Evolutionary conservation across 53 echinoderm and acorn worm genomes (phyloP), one percentile per base, ranked within the genome.

Genomic region (Hippasteria phrygiana): DNA sequence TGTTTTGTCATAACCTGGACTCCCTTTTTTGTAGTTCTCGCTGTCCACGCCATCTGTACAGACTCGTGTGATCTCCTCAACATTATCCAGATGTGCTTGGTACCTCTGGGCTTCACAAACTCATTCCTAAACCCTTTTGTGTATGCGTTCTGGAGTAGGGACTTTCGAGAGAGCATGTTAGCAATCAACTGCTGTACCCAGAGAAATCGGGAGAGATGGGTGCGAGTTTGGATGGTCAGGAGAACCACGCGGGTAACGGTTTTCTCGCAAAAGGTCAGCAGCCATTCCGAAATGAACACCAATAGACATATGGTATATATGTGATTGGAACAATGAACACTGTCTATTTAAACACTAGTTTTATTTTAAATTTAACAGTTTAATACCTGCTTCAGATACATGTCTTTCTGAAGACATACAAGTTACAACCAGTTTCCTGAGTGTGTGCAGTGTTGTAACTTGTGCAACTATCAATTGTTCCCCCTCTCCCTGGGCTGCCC

Each of bases 1-100:
- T 94, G 94, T 48, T 94, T 94, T 59, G 38, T 94, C 48, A 18
- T 94, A 32, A 94, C 94, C 13, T 94, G 94, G 94, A 83, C 81
- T 16, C 94, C 94, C 8, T 94, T 94, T 62, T 90, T 94, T 14
- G 75, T 92, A 0, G 48, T 77, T 18, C 53, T 92, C 8, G 81
- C 90, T 43, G 53, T 88, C 34, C 64, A 88, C 48, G 69, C 83
- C 1, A 46, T 94, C 43, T 82, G 90, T 42, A 43, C 48, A 2
- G 43, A 83, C 16, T 62, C 45, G 51, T 80, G 62, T 11, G 31
- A 63, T 12, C 76, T 94, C n/a, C 50, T 46, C 39, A 77, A 45
- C 33, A 55, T 92, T 38, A 29, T 92, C 28, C 90, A 92, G 43
- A 59, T 80, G 16, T 94, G 80, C 42, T 53, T 94, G 35, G 59